Base-by-base conservation (phyloP, 2,888 invertebrate species). In the Noctua comes region DNA sequence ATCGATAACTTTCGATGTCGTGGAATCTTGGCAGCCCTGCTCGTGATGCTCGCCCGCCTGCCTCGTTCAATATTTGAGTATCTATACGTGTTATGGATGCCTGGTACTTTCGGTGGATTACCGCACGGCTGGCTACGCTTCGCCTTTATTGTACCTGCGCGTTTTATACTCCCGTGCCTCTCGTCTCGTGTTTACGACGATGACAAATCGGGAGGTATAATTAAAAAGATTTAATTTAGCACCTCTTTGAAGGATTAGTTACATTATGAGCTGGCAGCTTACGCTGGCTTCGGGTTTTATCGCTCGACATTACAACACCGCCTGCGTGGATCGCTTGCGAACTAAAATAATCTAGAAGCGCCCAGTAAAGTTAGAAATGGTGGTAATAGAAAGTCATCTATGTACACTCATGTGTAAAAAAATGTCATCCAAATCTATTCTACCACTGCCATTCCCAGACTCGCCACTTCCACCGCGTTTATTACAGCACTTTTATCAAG, bases 31-130 rank as follows among this genome's bases (percentile, higher is more conserved):
- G 78, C 89, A 90, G 73, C 90, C 90, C 90, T 90, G 86, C 70
- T 77, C 75, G 87, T 87, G 91, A 92, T 92, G 93, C 91, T 92
- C 93, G 93, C 91, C 91, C 92, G 91, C 92, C 91, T 90, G 91
- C 90, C 91, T 92, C 93, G 90, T 88, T 91, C 91, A 92, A 93
- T 94, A 93, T 92, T 92, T 89, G 92, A 91, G 91, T 91, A 91
- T 91, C 90, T 92, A 89, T 91, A 92, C 89, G 88, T 89, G 90
- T 91, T 93, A 93, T 94, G 91, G 87, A 88, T 89, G 92, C 95
- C 92, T 93, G 94, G 94, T 95, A 93, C 91, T 90, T 90, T 86
- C 86, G 90, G 90, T 89, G 91, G 91, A 93, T 93, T 93, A 92
- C 92, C 90, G 87, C 90, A 91, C 91, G 90, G 91, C 88, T 90